Evolutionary conservation across 2,797 vertebrate genomes (phyloP), one percentile per base, ranked within the genome.

Genomic region (Amazona finschi): DNA sequence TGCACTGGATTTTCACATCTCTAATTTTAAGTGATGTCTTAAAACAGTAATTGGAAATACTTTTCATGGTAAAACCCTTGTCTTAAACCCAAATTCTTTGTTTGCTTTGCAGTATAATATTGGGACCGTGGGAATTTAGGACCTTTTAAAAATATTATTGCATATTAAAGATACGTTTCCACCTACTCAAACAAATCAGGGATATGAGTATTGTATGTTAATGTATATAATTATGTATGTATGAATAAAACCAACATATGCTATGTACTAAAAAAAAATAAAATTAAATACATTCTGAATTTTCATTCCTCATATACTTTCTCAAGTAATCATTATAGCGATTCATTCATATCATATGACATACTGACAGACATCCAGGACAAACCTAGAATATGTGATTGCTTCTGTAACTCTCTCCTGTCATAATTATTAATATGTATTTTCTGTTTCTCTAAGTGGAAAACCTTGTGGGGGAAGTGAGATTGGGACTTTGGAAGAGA

Each of bases 271-370:
- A 73, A 79, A 50, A 79, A 50, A 57, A 44, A 15, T 13, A 52
- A 44, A 72, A 36, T 33, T 15, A 96, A 96, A 61, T 44, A 33
- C 12, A 46, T 80, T 53, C 74, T 95, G 77, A 73, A 78, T 90
- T 74, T 85, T 92, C 50, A 53, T 86, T 93, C 38, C 71, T 95
- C 55, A 93, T 95, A 74, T 75, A 67, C 41, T 74, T 83, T 85
- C 75, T 92, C 28, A 55, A 84, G 12, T 53, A 65, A 55, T 39
- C 69, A 92, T 96, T 91, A 18, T 38, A 93, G 24, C 75, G 36
- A 83, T 93, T 95, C 69, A 92, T 96, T 92, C 74, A 82, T 96
- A 88, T 93, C 89, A 71, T 95, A 94, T 60, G 60, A 69, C 43
- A 78, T 94, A 92, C 85, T 95, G 90, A 96, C 93, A 94, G 81